phyloP scores from a whole-genome alignment of 2,888 invertebrate species.

The Scaptodrosophila latifasciaeformis region DNA sequence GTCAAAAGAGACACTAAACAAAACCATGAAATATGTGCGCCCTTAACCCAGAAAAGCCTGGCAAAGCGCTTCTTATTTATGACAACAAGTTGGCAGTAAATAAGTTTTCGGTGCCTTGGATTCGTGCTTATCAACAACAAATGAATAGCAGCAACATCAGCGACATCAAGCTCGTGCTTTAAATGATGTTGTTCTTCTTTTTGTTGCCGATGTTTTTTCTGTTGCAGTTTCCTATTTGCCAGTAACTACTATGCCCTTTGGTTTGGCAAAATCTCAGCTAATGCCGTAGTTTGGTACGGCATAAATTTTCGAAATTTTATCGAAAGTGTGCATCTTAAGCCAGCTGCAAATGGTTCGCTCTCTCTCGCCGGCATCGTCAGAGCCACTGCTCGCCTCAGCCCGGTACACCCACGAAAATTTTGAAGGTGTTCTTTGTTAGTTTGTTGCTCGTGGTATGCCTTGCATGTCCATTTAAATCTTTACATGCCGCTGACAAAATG shows the following conservation, averaged over 20 bases:
- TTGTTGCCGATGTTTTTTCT: too few relatives aligned
- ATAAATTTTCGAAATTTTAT: conserved; percentile 57
- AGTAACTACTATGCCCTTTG: conserved; percentile 10
- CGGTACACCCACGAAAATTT: conserved; percentile 31
- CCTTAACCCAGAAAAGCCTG: conserved; percentile 49
- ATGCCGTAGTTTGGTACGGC: too few relatives aligned
- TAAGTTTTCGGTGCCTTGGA: conserved; percentile 8
- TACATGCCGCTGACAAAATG: conserved; percentile 30
- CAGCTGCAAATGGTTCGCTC: conserved; percentile 45
- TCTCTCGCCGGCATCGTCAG: conserved; percentile 3
- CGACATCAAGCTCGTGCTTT: conserved; percentile 55
- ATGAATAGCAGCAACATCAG: conserved; percentile 21
- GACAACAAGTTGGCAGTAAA: conserved; percentile 42
- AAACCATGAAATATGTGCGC: conserved; percentile 33
- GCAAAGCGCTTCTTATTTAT: conserved; percentile 51
- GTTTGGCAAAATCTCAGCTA: too few relatives aligned
- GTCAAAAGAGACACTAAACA: conserved; percentile 8
- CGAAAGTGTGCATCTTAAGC: conserved; percentile 61
- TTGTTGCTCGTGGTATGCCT: conserved; percentile 12
- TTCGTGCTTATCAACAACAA: conserved; percentile 1
- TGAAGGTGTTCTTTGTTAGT: conserved; percentile 7
- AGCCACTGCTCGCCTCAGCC: neutral
- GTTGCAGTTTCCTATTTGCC: too few relatives aligned
- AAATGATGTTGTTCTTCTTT: conserved; percentile 55
- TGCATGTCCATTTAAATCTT: conserved; percentile 16